phyloP scores from a whole-genome alignment of 2,797 vertebrate genomes.

The Ctenosaura bakeri region DNA sequence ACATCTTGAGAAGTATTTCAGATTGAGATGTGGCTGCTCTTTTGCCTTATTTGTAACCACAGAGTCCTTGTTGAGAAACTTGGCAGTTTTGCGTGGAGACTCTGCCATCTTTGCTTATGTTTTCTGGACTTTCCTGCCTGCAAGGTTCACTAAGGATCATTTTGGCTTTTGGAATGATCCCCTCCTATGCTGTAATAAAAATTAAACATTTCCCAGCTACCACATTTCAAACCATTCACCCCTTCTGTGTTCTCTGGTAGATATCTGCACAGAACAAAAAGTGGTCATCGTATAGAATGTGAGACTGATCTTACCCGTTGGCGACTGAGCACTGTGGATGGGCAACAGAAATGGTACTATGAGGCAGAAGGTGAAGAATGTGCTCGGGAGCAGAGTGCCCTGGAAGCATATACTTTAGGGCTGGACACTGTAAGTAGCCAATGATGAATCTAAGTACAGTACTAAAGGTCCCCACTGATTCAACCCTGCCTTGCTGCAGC shows the following conservation, averaged over 20 bases:
- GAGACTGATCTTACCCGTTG: slow-evolving; percentile 17
- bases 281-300: background rate
- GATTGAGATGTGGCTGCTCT: too few species aligned
- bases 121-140: background rate
- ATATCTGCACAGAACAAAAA: background rate
- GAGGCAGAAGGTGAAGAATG: slow-evolving; percentile 3
- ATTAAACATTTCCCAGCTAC: background rate
- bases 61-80: too few species aligned
- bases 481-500: too few species aligned
- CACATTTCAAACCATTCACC: background rate
- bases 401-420: slow-evolving; percentile 12
- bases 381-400: slow-evolving; percentile 10
- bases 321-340: slow-evolving; percentile 12
- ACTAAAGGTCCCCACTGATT: background rate
- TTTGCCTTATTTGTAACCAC: too few species aligned
- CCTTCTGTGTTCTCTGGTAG: background rate
- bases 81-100: too few species aligned
- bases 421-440: slow-evolving; percentile 9
- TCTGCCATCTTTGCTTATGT: background rate
- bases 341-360: slow-evolving; percentile 5
- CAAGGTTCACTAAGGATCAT: too few species aligned
- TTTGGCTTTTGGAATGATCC: background rate
- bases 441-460: background rate
- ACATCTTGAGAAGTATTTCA: too few species aligned
- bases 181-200: background rate